Base-by-base conservation (phyloP, 1,140 invertebrate species). In the Oncopeltus fasciatus region DNA sequence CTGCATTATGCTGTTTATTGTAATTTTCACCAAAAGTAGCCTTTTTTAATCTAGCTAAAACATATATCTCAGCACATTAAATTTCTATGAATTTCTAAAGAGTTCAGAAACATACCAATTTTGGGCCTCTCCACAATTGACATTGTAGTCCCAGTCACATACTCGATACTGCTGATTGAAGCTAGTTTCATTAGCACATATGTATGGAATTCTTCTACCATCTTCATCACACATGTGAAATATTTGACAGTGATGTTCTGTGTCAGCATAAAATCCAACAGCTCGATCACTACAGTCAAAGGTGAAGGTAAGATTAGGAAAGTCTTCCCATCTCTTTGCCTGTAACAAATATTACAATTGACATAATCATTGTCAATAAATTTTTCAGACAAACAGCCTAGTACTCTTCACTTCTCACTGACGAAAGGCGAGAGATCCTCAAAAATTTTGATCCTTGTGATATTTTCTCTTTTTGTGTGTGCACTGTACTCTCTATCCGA, bases 221-320 rank as follows among this genome's bases (percentile, higher is more conserved):
- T 81, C 79, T 65, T 79, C 80, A 66, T 82, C 79, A 67, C 81
- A 83, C 76, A 83, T 81, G 68, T 83, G 81, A 68, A 82, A 83
- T 57, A 83, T 78, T 73, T 81, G 79, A 68, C 81, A 83, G 68
- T 80, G 77, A 67, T 81, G 80, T 69, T 82, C 80, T 51, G 76
- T 75, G 67, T 83, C 81, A 9, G 81, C 81, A 67, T 82, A 83
- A 66, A 82, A 82, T 2, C 81, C 81, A 31, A 81, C 75, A 0
- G 79, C 72, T 58, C 77, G 71, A 64, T 78, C 72, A 27, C 72
- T 70, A 67, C 81, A 82, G 72, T 79, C 78, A 67, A 82, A 82
- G 20, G 76, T 80, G 67, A 82, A 80, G 51, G 79, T 81, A 49
- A 81, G 73, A 69, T 81, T 81, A 60, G 79, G 77, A 71, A 81